Evolutionary conservation across 2,888 invertebrate species (phyloP), one percentile per base, ranked within the genome.

Genomic region (Drosophila antonietae): DNA sequence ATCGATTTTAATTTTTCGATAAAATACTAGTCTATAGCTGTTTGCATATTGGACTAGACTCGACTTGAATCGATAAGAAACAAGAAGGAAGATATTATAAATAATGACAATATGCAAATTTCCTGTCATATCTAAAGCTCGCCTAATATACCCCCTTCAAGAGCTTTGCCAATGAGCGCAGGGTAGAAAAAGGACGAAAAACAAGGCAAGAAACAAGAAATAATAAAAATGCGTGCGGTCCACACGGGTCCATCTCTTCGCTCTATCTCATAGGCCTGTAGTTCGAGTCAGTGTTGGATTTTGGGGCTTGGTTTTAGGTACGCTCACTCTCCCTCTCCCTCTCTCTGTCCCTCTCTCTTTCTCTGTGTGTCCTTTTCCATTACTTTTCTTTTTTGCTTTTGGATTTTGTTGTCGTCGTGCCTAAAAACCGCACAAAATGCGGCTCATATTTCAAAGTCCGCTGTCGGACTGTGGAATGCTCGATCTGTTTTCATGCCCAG

Each of bases 391-490:
- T 52, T 15, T 20, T 37, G 4, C n/a, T 41, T 55, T n/a, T 52
- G 52, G 52, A 23, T 41, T 55, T 63, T 28, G 47, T 35, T 51
- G 70, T 33, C 47, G 55, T 55, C 58, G 58, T 60, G 66, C 49
- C 70, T 58, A 62, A 75, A 69, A 74, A 64, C 74, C 76, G 64
- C 76, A 77, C 63, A 47, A 58, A 83, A 75, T 85, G 75, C 60
- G 52, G 67, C 72, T 75, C 85, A 84, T 82, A 84, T 83, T 83
- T 83, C 80, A 84, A 76, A 78, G 73, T 44, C 57, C 35, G 44
- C 68, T 47, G 74, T 67, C 68, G 58, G 63, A 15, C 14, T 20
- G 44, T 35, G 57, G 66, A 63, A 61, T 68, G 55, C 44, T 35
- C 74, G 66, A 75, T 74, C 63, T 58, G 56, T 64, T 41, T 35